A percentile compares a stretch with the other conserved stretches of the same genome.
Conservation (phyloP, 2,113 vertebrate genomes). For the Engraulis encrasicolus region DNA sequence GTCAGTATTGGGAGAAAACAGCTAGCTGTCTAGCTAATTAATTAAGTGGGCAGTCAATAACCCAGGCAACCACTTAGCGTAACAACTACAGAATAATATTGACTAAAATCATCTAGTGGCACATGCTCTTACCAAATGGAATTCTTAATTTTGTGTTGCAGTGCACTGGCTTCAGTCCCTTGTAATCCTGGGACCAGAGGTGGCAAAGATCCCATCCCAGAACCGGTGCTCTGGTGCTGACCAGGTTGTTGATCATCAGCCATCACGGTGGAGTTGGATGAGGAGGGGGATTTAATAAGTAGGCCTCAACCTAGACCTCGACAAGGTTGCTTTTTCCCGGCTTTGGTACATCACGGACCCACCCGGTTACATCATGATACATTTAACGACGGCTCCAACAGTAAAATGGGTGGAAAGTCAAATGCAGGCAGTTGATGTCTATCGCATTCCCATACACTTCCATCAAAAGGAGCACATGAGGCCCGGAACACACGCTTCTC, state of each 20-base stretch:
- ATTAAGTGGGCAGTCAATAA: slow-evolving; percentile 14
- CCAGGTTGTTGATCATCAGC: slow-evolving; percentile 81
- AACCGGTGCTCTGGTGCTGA: slow-evolving; percentile 68
- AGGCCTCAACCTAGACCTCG: slow-evolving; percentile 80
- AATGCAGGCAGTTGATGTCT: slow-evolving; percentile 10
- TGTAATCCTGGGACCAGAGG: slow-evolving; percentile 87
- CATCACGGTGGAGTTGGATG: slow-evolving; percentile 75
- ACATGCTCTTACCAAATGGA: slow-evolving; percentile 86
- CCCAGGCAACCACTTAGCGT: background rate
- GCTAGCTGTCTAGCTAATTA: slow-evolving; percentile 20
- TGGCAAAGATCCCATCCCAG: slow-evolving; percentile 74
- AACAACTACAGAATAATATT: background rate
- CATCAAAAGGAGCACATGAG: slow-evolving; percentile 36
- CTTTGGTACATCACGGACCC: slow-evolving; percentile 73
- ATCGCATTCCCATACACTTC: slow-evolving; percentile 17
- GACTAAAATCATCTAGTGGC: background rate
- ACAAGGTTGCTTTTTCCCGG: slow-evolving; percentile 72
- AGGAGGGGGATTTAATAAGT: slow-evolving; percentile 59
- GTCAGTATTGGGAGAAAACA: background rate
- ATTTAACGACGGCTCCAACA: slow-evolving; percentile 36
- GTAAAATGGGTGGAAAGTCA: slow-evolving; percentile 30
- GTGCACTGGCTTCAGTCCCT: slow-evolving; percentile 83
- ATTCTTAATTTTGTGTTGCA: slow-evolving; percentile 93
- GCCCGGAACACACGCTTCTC: slow-evolving; percentile 46
- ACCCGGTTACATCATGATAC: slow-evolving; percentile 45